Evolutionary conservation across 2,888 invertebrate species (phyloP).

Genomic region (Opisthograptis luteolata): DNA sequence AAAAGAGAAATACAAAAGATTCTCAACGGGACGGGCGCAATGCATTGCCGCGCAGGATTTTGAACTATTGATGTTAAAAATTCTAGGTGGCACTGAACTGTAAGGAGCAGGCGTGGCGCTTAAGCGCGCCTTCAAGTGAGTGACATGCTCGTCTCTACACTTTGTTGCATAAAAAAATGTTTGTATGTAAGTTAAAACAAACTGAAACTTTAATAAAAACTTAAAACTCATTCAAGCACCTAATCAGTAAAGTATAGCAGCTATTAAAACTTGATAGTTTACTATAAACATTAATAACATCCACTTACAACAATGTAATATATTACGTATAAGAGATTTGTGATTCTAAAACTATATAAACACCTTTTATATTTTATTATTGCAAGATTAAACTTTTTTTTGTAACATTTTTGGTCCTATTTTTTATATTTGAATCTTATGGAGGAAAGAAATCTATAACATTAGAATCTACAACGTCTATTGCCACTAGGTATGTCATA

Average conservation of each 20-base stretch:
- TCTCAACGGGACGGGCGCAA: too few species aligned
- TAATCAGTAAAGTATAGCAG: constrained; percentile 43
- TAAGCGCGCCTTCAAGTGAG: too few species aligned
- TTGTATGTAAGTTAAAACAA: too few species aligned
- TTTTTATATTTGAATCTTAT: constrained; percentile 41
- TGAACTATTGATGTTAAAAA: too few species aligned
- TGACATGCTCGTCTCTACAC: too few species aligned
- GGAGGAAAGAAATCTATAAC: constrained; percentile 40
- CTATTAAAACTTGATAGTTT: constrained; percentile 52
- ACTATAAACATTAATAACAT: constrained; percentile 55
- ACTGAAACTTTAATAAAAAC: background rate
- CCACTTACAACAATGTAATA: constrained; percentile 49
- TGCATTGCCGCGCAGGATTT: too few species aligned
- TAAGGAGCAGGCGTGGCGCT: too few species aligned
- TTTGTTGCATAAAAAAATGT: too few species aligned
- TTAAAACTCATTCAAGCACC: constrained; percentile 37
- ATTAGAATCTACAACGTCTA: constrained; percentile 47
- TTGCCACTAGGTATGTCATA: constrained; percentile 46
- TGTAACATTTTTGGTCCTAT: constrained; percentile 55
- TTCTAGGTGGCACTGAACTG: too few species aligned
- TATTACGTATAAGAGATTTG: constrained; percentile 63
- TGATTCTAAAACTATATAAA: constrained; percentile 48
- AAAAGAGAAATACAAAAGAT: too few species aligned
- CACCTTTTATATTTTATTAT: constrained; percentile 42
- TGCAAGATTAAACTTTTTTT: constrained; percentile 39